Base-by-base conservation (phyloP, 2,888 invertebrate species). In the Dermolepida albohirtum region DNA sequence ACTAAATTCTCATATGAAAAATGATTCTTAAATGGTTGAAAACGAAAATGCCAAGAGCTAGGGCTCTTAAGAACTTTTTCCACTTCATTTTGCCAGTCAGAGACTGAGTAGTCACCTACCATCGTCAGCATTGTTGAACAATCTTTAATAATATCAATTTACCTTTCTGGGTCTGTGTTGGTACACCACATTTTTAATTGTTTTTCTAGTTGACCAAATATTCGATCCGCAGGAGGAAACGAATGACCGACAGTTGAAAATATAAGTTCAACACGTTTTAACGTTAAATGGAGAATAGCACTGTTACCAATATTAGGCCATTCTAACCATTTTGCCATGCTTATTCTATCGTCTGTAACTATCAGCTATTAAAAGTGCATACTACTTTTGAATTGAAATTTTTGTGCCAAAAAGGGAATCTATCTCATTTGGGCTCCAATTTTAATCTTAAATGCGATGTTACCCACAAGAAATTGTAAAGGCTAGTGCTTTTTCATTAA, bases 71-170 rank as follows among this genome's bases (percentile, higher is more conserved):
- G 59, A 49, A 65, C 52, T 59, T 68, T 11, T 66, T 66, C 29
- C 59, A 68, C 64, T 40, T 66, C 57, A 55, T 43, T 39, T 69
- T 64, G 66, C 68, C 68, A 68, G 68, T 71, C 57, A 51, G 65
- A 72, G 16, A 67, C 47, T 52, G 50, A 40, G 62, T 43, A 50
- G 43, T 68, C 47, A 27, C 64, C 65, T 10, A 52, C 65, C 64
- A 68, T 57, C 43, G 34, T 68, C 10, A 59, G 54, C 17, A 70
- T 64, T 66, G 68, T 70, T 47, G 55, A 64, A 67, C 40, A 44
- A 51, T 51, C 50, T 71, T 49, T 63, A 49, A 49, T 49, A 29
- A 63, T 63, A 12, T 34, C 16, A 1, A 39, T 5, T 2, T 63
- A 59, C 59, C 39, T n/a, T n/a, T n/a, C 59, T 59, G 59, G 59